phyloP scores from a whole-genome alignment of 2,113 vertebrate genomes.

The Stigmatopora argus region DNA sequence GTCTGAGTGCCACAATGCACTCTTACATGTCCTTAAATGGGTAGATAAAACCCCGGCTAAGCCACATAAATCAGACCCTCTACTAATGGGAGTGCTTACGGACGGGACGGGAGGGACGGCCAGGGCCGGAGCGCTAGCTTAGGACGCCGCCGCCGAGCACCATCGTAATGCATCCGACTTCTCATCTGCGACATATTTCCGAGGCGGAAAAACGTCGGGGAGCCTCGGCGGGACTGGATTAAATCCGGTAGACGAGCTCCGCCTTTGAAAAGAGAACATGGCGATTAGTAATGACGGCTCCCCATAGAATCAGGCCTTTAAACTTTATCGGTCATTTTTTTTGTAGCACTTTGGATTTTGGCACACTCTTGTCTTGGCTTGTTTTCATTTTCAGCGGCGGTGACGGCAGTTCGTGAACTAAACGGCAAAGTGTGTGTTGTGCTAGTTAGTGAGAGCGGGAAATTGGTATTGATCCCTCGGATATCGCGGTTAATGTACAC shows the following conservation, averaged over 20 bases:
- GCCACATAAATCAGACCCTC: background rate
- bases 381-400: too few species aligned
- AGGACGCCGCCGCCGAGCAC: background rate
- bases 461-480: too few species aligned
- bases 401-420: too few species aligned
- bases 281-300: background rate
- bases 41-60: background rate
- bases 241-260: background rate
- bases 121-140: background rate
- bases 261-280: background rate
- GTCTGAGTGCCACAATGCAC: background rate
- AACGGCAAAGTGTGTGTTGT: too few species aligned
- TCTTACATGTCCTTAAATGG: background rate
- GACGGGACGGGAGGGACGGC: background rate
- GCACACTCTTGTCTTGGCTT: too few species aligned
- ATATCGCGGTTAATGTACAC: too few species aligned
- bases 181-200: background rate
- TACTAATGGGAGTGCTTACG: background rate
- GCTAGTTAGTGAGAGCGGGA: too few species aligned
- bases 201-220: background rate
- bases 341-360: background rate
- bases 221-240: background rate
- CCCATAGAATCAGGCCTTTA: background rate
- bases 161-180: background rate
- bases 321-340: background rate